Base-by-base conservation (phyloP, 1,140 invertebrate genomes). In the Melitaea cinxia region DNA sequence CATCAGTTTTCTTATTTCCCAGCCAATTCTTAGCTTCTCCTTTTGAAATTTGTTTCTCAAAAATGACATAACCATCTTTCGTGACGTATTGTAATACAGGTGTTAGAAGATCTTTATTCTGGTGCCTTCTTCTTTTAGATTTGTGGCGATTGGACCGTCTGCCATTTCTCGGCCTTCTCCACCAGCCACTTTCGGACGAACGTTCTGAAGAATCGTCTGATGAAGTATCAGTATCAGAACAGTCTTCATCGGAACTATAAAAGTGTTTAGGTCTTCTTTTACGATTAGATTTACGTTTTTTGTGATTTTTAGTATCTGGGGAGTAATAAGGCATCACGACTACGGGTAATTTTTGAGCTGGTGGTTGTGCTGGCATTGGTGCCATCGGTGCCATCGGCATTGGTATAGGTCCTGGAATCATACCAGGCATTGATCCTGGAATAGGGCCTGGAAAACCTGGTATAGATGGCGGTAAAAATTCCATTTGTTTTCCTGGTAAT, bases 271-370 rank as follows among this genome's bases (percentile, higher is more conserved):
- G 53, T 39, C 56, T 63, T 17, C 30, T 65, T 59, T 65, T 70
- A 24, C 58, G 23, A 23, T 19, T 19, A 23, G 12, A n/a, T 21
- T 12, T 67, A 50, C 65, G 49, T 45, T 54, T 56, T 47, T 56
- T 65, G 33, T 15, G 56, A 37, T 74, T 82, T 47, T 82, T 85
- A 12, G 70, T 65, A 42, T 88, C 85, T 54, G 77, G 85, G 0
- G 84, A 85, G 62, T 90, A 90, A 21, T 86, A 85, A 4, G 88
- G 85, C 88, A 90, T 90, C 1, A 90, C 88, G 2, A 90, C 87
- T 12, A 90, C 84, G n/a, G 88, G 88, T 2, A 90, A 62, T 61
- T 90, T 90, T 5, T 82, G 82, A 7, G 71, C 45, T n/a, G 82
- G 79, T 61, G 88, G 88, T 5, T 82, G 82, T 9, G 71, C 45